Base-by-base conservation (phyloP, 1,140 invertebrate genomes). In the Trypoxylus dichotomus region DNA sequence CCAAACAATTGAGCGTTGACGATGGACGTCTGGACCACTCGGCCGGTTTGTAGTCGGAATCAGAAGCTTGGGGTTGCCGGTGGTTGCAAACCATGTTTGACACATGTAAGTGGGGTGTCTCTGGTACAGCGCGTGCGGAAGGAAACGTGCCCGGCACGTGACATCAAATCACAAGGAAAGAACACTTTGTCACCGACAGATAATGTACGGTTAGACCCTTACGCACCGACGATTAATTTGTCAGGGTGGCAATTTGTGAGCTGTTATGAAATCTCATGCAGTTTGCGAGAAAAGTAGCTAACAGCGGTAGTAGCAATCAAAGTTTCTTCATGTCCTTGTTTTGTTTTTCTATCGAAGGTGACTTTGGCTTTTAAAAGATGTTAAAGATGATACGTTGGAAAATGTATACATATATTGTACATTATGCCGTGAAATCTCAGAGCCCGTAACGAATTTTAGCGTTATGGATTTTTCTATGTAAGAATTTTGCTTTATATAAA, bases 51-150 rank as follows among this genome's bases (percentile, higher is more conserved):
- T 21, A 3, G 13, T 21, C 42, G 21, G 42, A 29, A 24, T 74
- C 42, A n/a, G 42, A 29, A 11, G 41, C 43, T 54, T 21, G n/a
- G 76, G 60, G 60, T 71, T 73, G 47, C 72, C 42, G 29, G 73
- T 74, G 80, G 63, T 77, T 77, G 41, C 78, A 84, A 85, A 85
- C 83, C 80, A 85, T 84, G 83, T 85, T 85, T 85, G 84, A 85
- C 84, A 84, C 81, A 84, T 85, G 84, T 85, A 85, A 85, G 84
- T 85, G 84, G 83, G 83, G 80, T 79, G 80, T 82, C 84, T 84
- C 81, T 81, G 82, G 81, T 81, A 77, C 77, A 47, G 21, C 83
- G 81, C 83, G 82, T 79, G 82, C 37, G 74, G 19, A 72, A 7
- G 72, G 77, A 76, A 75, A 73, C 79, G 79, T 78, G 75, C 19